phyloP scores from a whole-genome alignment of 2,888 invertebrate species.

The Diplazon laetatorius region DNA sequence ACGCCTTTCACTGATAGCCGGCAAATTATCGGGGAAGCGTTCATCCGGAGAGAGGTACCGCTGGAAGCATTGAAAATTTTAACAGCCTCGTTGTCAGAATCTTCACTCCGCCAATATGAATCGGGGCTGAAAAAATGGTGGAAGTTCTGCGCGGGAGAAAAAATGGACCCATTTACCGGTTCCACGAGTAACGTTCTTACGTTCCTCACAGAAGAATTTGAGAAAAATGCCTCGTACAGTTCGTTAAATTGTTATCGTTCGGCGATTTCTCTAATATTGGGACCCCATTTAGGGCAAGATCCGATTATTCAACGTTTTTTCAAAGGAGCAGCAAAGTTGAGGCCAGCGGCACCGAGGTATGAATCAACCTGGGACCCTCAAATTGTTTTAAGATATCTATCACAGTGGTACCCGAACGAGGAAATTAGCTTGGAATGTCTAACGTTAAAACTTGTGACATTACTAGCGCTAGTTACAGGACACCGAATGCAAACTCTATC shows the following conservation, averaged over 20 bases:
- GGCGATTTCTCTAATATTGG: conserved; percentile 68
- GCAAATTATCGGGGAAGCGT: conserved; percentile 36
- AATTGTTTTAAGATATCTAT: conserved; percentile 34
- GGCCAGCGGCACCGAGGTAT: conserved; percentile 62
- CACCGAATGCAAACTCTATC: conserved; percentile 61
- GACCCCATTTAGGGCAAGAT: conserved; percentile 59
- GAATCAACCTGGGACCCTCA: conserved; percentile 57
- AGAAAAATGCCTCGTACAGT: conserved; percentile 61
- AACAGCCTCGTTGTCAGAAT: conserved; percentile 27
- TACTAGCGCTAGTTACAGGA: conserved; percentile 57
- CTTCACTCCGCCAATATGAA: conserved; percentile 34
- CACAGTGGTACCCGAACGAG: conserved; percentile 46
- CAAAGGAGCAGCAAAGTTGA: conserved; percentile 65
- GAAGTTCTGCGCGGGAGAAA: conserved; percentile 16
- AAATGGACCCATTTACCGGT: too few relatives aligned
- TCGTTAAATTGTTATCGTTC: conserved; percentile 68
- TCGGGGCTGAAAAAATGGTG: conserved; percentile 32
- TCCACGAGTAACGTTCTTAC: conserved; percentile 3
- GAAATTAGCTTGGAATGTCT: conserved; percentile 33
- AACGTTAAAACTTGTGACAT: conserved; percentile 37
- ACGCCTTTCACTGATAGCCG: conserved; percentile 46
- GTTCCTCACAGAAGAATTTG: conserved; percentile 32
- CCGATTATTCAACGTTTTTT: conserved; percentile 65
- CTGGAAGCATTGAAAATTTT: conserved; percentile 17
- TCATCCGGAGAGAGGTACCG: conserved; percentile 34